A percentile compares a stretch with the other conserved stretches of the same genome.
Evolutionary conservation across 2,113 vertebrate species (phyloP).

Genomic region (Epinephelus cyanopodus): DNA sequence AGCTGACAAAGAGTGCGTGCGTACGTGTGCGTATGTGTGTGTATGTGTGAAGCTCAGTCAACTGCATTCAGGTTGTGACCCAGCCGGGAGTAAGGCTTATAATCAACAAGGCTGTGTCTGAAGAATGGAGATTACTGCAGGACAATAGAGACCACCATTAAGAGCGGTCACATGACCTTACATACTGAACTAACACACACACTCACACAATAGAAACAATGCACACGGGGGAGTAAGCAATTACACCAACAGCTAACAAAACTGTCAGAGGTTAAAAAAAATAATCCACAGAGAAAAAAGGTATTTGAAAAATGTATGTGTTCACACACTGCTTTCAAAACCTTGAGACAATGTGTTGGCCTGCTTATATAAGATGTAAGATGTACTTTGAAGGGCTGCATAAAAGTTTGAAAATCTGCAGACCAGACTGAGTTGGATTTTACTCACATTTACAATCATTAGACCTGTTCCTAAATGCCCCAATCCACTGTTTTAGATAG

Average conservation of each 20-base stretch:
- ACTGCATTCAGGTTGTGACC: constrained; percentile 13
- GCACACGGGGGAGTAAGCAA: not conserved
- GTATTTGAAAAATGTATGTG: not conserved
- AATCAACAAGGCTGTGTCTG: constrained; percentile 10
- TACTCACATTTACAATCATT: not conserved
- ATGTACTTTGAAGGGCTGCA: not conserved
- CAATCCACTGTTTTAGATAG: not conserved
- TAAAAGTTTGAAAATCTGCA: not conserved
- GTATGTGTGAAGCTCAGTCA: not conserved
- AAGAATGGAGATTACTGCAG: constrained; percentile 39
- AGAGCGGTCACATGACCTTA: constrained; percentile 12
- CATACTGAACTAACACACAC: not conserved
- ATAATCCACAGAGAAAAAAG: not conserved
- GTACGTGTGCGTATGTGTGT: constrained; percentile 24
- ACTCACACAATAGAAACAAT: constrained; percentile 21
- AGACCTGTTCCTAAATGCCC: not conserved
- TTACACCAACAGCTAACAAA: not conserved
- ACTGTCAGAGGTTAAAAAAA: not conserved
- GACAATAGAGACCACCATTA: constrained; percentile 37
- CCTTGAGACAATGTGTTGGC: not conserved
- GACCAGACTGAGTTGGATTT: not conserved
- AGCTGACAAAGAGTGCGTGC: constrained; percentile 29
- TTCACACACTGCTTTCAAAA: not conserved
- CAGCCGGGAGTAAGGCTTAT: not conserved
- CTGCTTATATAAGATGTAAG: no score